Evolutionary conservation across 2,797 vertebrate genomes (phyloP).

Genomic region (Danio kyathit): DNA sequence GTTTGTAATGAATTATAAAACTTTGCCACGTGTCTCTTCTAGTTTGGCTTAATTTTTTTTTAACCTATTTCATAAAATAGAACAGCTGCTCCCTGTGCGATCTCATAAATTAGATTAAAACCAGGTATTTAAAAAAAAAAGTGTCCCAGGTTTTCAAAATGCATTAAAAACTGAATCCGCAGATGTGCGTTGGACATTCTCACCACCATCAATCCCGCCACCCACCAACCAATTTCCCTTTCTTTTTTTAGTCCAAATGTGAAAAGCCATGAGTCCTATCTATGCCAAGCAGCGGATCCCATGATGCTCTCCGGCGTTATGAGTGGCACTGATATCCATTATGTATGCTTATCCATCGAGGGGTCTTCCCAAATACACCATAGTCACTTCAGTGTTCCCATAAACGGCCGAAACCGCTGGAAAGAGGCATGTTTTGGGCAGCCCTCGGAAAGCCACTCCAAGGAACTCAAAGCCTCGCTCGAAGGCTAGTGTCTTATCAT

Average conservation of each 20-base stretch:
- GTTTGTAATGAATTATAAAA: constrained; percentile 61
- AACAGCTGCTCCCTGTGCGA: constrained; percentile 44
- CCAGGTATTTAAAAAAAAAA: constrained; percentile 49
- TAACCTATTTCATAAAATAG: constrained; percentile 61
- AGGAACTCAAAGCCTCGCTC: constrained; percentile 98
- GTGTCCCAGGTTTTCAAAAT: constrained; percentile 58
- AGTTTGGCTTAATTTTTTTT: constrained; percentile 65
- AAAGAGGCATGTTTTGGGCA: constrained; percentile 95
- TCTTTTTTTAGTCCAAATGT: constrained; percentile 33
- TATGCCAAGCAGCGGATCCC: constrained; percentile 27
- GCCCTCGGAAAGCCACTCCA: constrained; percentile 95
- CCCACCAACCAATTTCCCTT: constrained; percentile 31
- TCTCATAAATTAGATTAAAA: constrained; percentile 65
- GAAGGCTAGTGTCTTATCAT: constrained; percentile 98
- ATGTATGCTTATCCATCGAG: constrained; percentile 86
- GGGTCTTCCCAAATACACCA: constrained; percentile 98
- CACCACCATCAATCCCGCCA: neutral
- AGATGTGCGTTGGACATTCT: constrained; percentile 55
- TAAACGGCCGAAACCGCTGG: constrained; percentile 98
- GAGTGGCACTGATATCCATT: constrained; percentile 36
- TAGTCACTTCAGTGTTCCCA: constrained; percentile 99
- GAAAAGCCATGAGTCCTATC: constrained; percentile 42
- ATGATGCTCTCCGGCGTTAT: constrained; percentile 26
- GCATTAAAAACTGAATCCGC: constrained; percentile 67
- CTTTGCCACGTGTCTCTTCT: constrained; percentile 65